Base-by-base conservation (phyloP, 2,888 invertebrate species). In the Tachina fera region DNA sequence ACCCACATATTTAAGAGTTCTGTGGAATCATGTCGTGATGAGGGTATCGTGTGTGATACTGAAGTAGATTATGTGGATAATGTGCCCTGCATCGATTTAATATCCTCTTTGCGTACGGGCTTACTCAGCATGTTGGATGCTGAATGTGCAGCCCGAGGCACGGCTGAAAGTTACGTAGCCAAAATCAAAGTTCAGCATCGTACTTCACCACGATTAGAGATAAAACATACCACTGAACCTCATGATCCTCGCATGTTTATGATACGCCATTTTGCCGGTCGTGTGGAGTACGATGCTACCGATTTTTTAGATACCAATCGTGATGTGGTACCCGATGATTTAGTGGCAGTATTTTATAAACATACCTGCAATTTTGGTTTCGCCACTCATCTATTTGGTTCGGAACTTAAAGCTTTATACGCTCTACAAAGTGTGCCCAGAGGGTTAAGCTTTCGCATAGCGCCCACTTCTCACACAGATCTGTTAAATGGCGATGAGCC, bases 351-450 rank as follows among this genome's bases (percentile, higher is more conserved):
- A 3, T 98, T 98, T 93, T 97, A 98, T 93, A 97, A 97, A 90
- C 96, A 97, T 90, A 96, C 95, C 79, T 98, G 98, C 93, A 98
- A 97, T 92, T 98, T 98, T 93, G 98, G 98, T n/a, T 98, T 98
- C 92, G 98, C 97, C 1, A 97, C 98, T 19, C 98, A 98, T 92
- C 94, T 98, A n/a, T 98, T 98, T 92, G 97, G 98, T 1, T 96
- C 97, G 75, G 98, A 98, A 92, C 93, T 98, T 86, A 98, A 98
- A 93, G 96, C 96, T 2, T 93, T 97, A 14, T 96, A 96, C 89
- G 95, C 96, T 4, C 94, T 95, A 87, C 96, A 96, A 88, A 96
- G 95, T 68, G 96, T 95, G 74, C 97, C 96, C 14, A 93, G 95
- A 87, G 96, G 96, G 80, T 95, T 97, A 86, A 95, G 96, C 91